Evolutionary conservation across 2,113 vertebrate species (phyloP).

Genomic region (Dermatemys mawii): DNA sequence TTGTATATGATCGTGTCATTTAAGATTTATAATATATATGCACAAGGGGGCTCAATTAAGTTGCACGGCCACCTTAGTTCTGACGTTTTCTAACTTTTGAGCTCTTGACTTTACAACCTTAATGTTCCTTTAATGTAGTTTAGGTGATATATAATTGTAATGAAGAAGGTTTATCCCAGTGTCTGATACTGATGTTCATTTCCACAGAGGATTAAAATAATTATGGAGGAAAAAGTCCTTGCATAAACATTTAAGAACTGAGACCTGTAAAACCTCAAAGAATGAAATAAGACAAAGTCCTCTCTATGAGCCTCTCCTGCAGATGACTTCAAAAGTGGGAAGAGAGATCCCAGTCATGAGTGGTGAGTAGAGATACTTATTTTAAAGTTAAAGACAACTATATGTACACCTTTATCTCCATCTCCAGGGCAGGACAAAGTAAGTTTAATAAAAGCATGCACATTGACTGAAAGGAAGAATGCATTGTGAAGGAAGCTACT

Average conservation of each 20-base stretch:
- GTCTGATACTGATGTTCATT: not conserved
- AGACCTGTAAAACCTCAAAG: not conserved
- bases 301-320: not conserved
- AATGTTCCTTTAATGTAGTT: not conserved
- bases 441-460: not conserved
- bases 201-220: not conserved
- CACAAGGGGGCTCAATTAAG: not conserved
- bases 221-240: not conserved
- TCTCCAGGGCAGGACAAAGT: not conserved
- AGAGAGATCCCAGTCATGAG: not conserved
- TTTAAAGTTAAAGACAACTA: not conserved
- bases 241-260: not conserved
- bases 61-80: not conserved
- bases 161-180: not conserved
- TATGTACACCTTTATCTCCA: not conserved
- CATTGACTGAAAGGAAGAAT: not conserved
- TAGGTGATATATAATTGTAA: not conserved
- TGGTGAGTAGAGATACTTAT: not conserved
- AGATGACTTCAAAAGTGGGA: not conserved
- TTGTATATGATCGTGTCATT: not conserved
- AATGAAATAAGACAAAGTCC: not conserved
- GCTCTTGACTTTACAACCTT: not conserved
- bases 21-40: not conserved
- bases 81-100: not conserved
- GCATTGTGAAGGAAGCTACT: not conserved